Conservation (phyloP, 2,113 vertebrate species). For the Crypturellus undulatus region DNA sequence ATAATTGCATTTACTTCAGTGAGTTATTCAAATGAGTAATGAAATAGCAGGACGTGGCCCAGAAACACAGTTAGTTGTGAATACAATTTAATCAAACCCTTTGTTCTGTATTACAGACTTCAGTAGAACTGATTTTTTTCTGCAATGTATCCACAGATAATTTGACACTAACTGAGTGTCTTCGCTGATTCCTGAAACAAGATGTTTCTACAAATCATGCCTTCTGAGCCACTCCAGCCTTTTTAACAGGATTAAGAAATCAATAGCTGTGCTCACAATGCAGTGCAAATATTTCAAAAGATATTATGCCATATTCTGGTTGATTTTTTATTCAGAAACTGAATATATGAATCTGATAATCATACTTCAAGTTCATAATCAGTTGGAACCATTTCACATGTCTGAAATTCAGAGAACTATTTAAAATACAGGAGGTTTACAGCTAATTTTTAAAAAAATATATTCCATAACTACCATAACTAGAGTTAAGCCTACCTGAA, state of each 20-base stretch:
- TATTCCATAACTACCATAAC: not conserved
- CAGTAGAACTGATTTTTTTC: not conserved
- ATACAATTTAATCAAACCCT: not conserved
- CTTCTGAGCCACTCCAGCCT: not conserved
- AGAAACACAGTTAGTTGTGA: not conserved
- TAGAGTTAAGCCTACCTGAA: not conserved
- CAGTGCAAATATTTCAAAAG: not conserved
- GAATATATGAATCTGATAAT: not conserved
- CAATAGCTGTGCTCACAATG: not conserved
- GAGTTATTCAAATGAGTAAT: not conserved
- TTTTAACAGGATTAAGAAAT: conserved; percentile 47
- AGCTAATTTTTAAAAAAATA: not conserved
- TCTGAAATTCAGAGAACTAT: not conserved
- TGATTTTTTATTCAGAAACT: not conserved
- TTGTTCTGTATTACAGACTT: not conserved
- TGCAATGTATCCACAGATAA: not conserved
- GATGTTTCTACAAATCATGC: not conserved
- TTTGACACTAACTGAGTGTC: conserved; percentile 1
- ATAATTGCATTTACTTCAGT: not conserved
- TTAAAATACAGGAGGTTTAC: not conserved
- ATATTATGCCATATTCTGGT: not conserved
- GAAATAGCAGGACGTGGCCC: not conserved
- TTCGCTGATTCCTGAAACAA: not conserved
- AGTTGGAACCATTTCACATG: not conserved
- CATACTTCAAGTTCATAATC: not conserved